These are phyloP conservation scores for Oscheius sp. DNA, from an alignment of 2,888 invertebrate species.

Conservation along the genomic window DNA sequence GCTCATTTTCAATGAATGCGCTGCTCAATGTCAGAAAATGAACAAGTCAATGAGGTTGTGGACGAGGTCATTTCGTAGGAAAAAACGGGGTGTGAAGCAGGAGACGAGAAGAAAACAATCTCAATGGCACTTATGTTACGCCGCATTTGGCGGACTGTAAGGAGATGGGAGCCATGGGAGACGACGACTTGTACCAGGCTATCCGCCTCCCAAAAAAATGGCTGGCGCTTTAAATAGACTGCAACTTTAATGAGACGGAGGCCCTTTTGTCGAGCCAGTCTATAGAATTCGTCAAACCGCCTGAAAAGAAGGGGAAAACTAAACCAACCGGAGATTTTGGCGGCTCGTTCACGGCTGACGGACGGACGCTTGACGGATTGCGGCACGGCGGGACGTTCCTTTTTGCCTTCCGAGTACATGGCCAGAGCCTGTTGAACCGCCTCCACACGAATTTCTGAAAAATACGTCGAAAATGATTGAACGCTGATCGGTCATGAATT, in stretches of 20 bases:
- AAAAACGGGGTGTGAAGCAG: too few relatives aligned
- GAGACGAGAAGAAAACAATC: too few relatives aligned
- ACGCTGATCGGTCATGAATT: background rate
- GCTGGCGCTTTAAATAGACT: background rate
- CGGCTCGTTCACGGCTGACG: conserved; percentile 38
- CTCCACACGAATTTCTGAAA: conserved; percentile 69
- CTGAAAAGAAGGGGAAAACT: background rate
- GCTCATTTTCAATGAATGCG: conserved; percentile 4
- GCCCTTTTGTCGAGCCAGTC: background rate
- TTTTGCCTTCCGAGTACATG: conserved; percentile 57
- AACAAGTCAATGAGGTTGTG: background rate
- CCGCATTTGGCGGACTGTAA: too few relatives aligned
- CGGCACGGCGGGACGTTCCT: conserved; percentile 40
- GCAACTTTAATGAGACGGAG: conserved; percentile 17
- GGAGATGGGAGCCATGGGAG: too few relatives aligned
- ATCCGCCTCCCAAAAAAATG: too few relatives aligned
- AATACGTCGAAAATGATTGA: background rate
- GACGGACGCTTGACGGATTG: conserved; percentile 45
- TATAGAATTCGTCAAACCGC: background rate
- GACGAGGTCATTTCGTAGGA: too few relatives aligned
- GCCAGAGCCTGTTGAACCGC: conserved; percentile 70
- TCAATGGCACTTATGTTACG: too few relatives aligned
- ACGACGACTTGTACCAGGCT: too few relatives aligned
- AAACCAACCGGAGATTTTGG: conserved; percentile 32
- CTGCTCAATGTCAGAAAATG: background rate